Percentiles rank a stretch among this genome's conserved stretches.
phyloP scores from a whole-genome alignment of 2,797 vertebrate species.

The Darevskia mixta region DNA sequence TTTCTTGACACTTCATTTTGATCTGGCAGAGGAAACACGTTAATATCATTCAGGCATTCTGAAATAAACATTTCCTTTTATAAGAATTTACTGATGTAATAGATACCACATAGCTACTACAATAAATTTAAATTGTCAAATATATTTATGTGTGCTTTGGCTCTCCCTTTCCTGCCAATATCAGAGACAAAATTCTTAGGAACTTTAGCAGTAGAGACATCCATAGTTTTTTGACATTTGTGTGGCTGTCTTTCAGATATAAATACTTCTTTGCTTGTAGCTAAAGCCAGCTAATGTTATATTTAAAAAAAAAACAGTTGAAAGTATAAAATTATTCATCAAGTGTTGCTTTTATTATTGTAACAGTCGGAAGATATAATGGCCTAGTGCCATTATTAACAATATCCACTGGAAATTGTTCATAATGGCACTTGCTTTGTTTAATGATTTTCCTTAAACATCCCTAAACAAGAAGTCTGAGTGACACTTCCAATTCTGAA shows the following conservation, averaged over 20 bases:
- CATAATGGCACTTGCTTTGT: neutral
- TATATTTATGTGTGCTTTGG: neutral
- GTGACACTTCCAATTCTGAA: neutral
- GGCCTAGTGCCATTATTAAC: neutral
- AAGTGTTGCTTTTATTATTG: neutral
- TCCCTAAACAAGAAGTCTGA: neutral
- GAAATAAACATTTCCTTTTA: neutral
- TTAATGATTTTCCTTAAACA: neutral
- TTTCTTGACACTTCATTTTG: neutral
- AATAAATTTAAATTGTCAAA: neutral
- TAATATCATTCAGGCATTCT: neutral
- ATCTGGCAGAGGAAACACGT: neutral
- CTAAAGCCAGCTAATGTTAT: neutral
- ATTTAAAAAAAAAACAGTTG: neutral
- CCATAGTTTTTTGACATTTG: neutral
- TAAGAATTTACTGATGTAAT: neutral
- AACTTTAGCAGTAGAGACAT: neutral
- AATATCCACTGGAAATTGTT: neutral
- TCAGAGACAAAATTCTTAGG: neutral
- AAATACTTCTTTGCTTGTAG: neutral
- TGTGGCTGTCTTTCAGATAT: neutral
- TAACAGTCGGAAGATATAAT: neutral
- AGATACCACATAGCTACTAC: neutral
- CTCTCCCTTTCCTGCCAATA: neutral
- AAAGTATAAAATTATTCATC: neutral